Evolutionary conservation across 2,797 vertebrate species (phyloP).

Genomic region (Merluccius polli): DNA sequence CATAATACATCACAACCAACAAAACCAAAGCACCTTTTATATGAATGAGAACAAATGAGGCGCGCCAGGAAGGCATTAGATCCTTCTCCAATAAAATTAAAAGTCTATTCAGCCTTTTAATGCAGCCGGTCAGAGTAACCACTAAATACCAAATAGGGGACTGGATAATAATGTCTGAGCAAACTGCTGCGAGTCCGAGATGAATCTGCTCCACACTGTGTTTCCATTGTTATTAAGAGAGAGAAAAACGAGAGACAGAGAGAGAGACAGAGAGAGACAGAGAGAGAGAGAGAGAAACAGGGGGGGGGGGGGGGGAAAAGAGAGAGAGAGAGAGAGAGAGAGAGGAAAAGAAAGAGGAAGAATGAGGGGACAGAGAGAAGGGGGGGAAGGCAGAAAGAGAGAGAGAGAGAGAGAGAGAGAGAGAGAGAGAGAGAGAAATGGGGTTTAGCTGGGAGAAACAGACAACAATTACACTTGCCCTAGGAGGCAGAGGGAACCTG

Average conservation of each 20-base stretch:
- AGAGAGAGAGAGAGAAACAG: not conserved
- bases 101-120: not conserved
- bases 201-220: constrained; percentile 17
- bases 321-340: constrained; percentile 1
- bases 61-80: not conserved
- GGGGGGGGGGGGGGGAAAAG: too few species aligned
- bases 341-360: not conserved
- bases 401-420: constrained; percentile 27
- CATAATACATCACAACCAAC: not conserved
- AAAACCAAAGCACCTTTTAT: not conserved
- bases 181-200: constrained; percentile 19
- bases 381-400: not conserved
- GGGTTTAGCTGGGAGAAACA: constrained; percentile 69
- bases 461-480: constrained; percentile 81
- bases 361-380: constrained; percentile 12
- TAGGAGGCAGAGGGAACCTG: constrained; percentile 77
- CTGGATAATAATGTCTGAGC: constrained; percentile 2
- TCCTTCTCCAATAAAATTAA: not conserved
- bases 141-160: not conserved
- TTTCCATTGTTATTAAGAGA: constrained; percentile 37
- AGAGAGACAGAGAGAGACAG: too few species aligned
- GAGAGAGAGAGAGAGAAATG: constrained; percentile 31
- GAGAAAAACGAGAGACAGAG: too few species aligned
- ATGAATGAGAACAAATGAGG: constrained; percentile 2
- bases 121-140: constrained; percentile 6